Evolutionary conservation across 2,113 vertebrate genomes (phyloP).

Genomic region (Ivindomyrus marchei): DNA sequence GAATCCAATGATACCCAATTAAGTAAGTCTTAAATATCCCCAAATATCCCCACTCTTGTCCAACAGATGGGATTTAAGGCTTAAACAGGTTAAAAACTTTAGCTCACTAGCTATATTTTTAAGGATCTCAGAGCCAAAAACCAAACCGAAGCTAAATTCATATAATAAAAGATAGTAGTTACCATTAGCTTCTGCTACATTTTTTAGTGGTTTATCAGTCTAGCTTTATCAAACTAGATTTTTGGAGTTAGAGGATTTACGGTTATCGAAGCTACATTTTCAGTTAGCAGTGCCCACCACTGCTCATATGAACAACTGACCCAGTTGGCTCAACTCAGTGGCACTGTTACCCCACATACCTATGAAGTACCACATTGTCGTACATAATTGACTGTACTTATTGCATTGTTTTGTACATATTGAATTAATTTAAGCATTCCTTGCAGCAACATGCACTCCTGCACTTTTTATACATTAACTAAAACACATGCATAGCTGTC

Average conservation of each 20-base stretch:
- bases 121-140: neutral
- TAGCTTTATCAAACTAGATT: neutral
- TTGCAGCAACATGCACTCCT: no score
- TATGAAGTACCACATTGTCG: no score
- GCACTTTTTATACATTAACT: neutral
- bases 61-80: neutral
- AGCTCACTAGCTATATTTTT: neutral
- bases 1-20: no score
- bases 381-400: no score
- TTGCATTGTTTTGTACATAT: no score
- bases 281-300: neutral
- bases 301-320: neutral
- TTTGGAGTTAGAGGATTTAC: neutral
- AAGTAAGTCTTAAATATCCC: no score
- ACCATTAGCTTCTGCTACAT: neutral
- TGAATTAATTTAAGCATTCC: no score
- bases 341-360: neutral
- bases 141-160: neutral
- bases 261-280: neutral
- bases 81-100: neutral
- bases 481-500: neutral
- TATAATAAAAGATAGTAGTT: neutral
- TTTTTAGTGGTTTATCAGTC: neutral
- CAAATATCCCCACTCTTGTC: neutral
- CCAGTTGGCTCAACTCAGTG: neutral